Evolutionary conservation across 2,888 invertebrate genomes (phyloP).

Genomic region (Oasisia sp.): DNA sequence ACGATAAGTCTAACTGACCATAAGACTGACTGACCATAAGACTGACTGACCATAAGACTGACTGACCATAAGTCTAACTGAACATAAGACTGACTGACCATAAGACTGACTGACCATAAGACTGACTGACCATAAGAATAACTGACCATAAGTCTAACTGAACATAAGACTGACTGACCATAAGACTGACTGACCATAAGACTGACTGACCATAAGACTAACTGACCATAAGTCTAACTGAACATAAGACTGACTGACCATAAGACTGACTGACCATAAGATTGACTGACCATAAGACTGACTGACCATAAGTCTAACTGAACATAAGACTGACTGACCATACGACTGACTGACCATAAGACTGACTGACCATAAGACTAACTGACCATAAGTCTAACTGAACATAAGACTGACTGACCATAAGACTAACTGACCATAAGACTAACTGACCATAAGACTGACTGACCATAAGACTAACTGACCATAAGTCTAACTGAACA

Average conservation of each 20-base stretch:
- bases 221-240: constrained; percentile 60
- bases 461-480: constrained; percentile 56
- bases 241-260: too few species aligned
- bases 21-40: constrained; percentile 51
- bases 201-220: constrained; percentile 32
- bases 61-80: constrained; percentile 60
- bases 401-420: too few species aligned
- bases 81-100: too few species aligned
- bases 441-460: constrained; percentile 31
- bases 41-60: constrained; percentile 31
- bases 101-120: constrained; percentile 51
- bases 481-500: constrained; percentile 46
- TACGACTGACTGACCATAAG: constrained; percentile 51
- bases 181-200: constrained; percentile 51
- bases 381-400: constrained; percentile 60
- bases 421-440: constrained; percentile 52
- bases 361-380: constrained; percentile 32
- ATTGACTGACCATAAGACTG: constrained; percentile 31
- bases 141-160: constrained; percentile 60
- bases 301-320: constrained; percentile 60
- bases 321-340: too few species aligned
- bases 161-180: too few species aligned
- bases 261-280: constrained; percentile 51
- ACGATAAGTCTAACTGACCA: too few species aligned
- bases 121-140: constrained; percentile 32